Evolutionary conservation across 2,113 vertebrate species (phyloP).

Genomic region (Dermatemys mawii): DNA sequence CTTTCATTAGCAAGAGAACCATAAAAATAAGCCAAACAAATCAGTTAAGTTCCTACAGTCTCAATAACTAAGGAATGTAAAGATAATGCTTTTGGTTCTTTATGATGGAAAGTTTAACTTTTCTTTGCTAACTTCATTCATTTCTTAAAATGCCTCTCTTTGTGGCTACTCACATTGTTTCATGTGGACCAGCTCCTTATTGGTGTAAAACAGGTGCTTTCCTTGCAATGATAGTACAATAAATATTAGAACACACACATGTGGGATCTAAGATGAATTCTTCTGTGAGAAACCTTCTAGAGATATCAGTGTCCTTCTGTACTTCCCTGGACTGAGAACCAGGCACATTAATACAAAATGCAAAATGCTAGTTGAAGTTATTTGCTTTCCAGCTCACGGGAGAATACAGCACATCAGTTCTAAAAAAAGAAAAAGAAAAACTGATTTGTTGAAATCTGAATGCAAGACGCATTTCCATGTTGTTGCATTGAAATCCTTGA

Average conservation of each 20-base stretch:
- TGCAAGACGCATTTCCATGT: neutral
- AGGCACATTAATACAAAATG: neutral
- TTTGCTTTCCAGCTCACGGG: neutral
- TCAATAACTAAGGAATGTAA: neutral
- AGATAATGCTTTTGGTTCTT: neutral
- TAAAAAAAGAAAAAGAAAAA: neutral
- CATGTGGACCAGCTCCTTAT: neutral
- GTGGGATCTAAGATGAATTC: neutral
- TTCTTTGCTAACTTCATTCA: conserved; percentile 7
- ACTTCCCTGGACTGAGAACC: neutral
- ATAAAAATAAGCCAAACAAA: neutral
- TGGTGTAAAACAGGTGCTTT: neutral
- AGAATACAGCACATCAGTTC: neutral
- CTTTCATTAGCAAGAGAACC: conserved; percentile 44
- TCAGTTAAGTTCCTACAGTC: neutral
- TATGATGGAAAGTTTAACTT: neutral
- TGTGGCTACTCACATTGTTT: neutral
- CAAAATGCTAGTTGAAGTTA: neutral
- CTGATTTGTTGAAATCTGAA: neutral
- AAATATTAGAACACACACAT: neutral
- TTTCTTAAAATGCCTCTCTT: neutral
- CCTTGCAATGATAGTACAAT: neutral
- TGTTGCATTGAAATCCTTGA: neutral
- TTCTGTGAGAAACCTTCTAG: neutral
- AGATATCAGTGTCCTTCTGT: neutral